A percentile compares a stretch with the other conserved stretches of the same genome.
These are phyloP conservation scores for Paralvinella palmiformis DNA, from an alignment of 1,140 invertebrate species.

Conservation along the genomic window DNA sequence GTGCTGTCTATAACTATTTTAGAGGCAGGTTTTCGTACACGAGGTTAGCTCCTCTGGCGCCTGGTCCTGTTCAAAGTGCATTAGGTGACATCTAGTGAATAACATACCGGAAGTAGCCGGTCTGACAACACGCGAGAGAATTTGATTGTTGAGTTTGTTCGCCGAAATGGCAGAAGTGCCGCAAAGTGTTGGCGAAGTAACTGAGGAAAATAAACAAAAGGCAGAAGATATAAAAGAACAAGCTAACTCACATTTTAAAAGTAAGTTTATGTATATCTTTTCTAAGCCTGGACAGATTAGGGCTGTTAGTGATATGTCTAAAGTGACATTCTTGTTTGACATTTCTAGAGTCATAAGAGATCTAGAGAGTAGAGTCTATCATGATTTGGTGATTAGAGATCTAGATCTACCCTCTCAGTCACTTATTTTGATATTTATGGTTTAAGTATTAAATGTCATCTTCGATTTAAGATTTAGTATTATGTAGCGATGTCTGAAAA, in stretches of 20 bases:
- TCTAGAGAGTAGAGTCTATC: neutral
- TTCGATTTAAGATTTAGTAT: no score
- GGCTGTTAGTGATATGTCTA: neutral
- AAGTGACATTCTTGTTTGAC: neutral
- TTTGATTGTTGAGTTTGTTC: no score
- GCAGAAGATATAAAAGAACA: constrained; percentile 74
- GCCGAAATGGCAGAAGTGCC: no score
- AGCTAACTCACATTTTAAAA: constrained; percentile 80
- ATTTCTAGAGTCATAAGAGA: neutral
- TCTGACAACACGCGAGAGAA: no score
- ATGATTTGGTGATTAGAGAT: neutral
- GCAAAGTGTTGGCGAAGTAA: constrained; percentile 18
- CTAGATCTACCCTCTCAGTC: neutral
- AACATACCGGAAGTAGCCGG: no score
- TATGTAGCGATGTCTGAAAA: no score
- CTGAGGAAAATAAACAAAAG: constrained; percentile 44
- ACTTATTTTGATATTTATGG: neutral
- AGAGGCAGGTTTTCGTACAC: no score
- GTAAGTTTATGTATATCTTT: constrained; percentile 54
- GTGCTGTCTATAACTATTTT: no score
- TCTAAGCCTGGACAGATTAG: neutral
- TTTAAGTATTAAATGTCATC: no score
- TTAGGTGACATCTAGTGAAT: no score
- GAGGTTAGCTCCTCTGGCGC: no score
- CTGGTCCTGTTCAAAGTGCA: no score